Percentiles rank a stretch among this genome's conserved stretches.
Conservation (phyloP, 2,888 invertebrate species). For the Andrena bicolor region DNA sequence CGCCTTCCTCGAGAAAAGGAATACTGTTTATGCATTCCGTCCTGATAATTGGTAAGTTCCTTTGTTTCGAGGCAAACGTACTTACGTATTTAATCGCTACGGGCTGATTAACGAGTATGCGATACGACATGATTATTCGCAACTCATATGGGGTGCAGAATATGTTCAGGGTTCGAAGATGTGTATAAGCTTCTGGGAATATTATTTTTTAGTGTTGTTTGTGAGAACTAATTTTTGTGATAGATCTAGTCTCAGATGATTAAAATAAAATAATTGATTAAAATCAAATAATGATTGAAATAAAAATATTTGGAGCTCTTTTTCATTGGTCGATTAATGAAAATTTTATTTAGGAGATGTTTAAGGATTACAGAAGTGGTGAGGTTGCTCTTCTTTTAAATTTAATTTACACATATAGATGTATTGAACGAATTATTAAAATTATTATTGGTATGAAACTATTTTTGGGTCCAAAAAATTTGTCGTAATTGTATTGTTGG, state of each 20-base stretch:
- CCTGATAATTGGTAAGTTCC: constrained; percentile 90
- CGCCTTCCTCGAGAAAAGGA: constrained; percentile 92
- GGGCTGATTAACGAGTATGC: neutral
- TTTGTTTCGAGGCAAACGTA: neutral
- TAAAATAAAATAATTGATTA: too few species aligned
- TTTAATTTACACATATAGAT: too few species aligned
- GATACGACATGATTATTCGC: neutral
- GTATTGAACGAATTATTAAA: too few species aligned
- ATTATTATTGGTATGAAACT: neutral
- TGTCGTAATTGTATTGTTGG: too few species aligned
- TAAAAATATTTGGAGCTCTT: too few species aligned
- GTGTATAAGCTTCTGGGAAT: neutral
- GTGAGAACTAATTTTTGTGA: neutral
- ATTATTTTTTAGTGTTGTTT: neutral
- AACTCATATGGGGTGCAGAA: neutral
- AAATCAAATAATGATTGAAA: too few species aligned
- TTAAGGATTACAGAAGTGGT: too few species aligned
- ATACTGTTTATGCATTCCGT: constrained; percentile 93
- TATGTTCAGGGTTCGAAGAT: neutral
- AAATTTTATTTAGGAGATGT: too few species aligned
- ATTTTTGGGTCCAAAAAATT: neutral
- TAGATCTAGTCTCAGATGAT: neutral
- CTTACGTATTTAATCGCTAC: neutral
- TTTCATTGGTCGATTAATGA: too few species aligned
- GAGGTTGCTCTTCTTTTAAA: too few species aligned